Evolutionary conservation across 1,140 invertebrate genomes (phyloP).

Genomic region (Anoplolepis gracilipes): DNA sequence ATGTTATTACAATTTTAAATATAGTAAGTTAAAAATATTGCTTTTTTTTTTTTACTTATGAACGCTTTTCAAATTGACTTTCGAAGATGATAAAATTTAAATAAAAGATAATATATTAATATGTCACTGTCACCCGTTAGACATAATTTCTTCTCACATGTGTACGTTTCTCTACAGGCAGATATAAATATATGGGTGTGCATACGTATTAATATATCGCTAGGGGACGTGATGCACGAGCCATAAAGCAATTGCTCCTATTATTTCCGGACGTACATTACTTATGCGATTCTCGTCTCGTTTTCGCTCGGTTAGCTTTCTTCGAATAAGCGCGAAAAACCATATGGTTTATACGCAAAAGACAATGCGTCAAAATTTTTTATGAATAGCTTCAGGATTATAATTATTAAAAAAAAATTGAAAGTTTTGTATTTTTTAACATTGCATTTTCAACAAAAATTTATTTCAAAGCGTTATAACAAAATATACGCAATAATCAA

Average conservation of each 20-base stretch:
- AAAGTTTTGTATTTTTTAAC: background rate
- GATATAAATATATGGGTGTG: background rate
- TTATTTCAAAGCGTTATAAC: too few relatives aligned
- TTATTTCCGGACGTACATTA: background rate
- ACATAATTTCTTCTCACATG: background rate
- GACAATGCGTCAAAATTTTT: background rate
- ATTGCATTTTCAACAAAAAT: too few relatives aligned
- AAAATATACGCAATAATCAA: too few relatives aligned
- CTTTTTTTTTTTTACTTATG: background rate
- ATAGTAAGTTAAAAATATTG: background rate
- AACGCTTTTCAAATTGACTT: background rate
- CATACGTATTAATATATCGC: background rate
- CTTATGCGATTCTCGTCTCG: background rate
- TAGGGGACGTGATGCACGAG: background rate
- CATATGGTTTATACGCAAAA: background rate
- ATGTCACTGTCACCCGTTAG: background rate
- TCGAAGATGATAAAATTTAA: background rate
- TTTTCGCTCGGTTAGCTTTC: background rate
- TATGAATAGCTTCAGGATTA: background rate
- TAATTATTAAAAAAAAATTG: background rate
- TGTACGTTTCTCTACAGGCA: background rate
- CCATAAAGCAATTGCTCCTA: slow-evolving; percentile 24
- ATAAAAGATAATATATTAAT: background rate
- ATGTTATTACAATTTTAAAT: background rate
- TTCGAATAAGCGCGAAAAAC: background rate